Conservation (phyloP, 2,888 invertebrate genomes). For the Brachyopa scutellaris region DNA sequence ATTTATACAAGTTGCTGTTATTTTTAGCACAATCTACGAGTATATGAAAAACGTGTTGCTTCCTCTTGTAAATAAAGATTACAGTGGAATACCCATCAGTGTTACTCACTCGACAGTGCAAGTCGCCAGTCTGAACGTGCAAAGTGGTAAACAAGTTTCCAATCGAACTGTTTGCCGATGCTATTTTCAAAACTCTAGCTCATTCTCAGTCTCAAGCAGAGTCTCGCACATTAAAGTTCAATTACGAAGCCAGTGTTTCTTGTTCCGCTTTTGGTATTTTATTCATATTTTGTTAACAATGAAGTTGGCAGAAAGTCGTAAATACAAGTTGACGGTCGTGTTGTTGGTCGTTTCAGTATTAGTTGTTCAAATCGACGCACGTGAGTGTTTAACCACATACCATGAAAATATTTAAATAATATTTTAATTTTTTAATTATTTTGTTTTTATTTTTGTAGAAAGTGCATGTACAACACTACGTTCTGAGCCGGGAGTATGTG, state of each 20-base stretch:
- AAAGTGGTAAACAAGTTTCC: background rate
- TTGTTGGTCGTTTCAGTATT: too few relatives aligned
- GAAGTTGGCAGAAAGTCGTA: too few relatives aligned
- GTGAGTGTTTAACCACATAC: too few relatives aligned
- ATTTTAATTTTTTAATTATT: conserved; percentile 34
- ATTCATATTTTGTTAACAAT: too few relatives aligned
- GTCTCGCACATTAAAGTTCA: background rate
- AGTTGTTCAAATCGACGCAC: too few relatives aligned
- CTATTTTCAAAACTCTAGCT: background rate
- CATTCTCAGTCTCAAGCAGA: background rate
- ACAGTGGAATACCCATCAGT: background rate
- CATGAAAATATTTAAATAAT: conserved; percentile 28
- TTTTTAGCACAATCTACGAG: too few relatives aligned
- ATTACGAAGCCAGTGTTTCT: background rate
- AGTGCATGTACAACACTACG: conserved; percentile 14
- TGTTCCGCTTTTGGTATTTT: too few relatives aligned
- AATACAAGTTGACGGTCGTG: too few relatives aligned
- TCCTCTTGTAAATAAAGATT: background rate
- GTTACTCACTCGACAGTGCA: background rate
- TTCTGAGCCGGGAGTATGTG: conserved; percentile 45
- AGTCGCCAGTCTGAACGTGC: background rate
- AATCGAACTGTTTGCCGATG: background rate
- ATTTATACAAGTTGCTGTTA: too few relatives aligned
- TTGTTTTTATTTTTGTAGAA: conserved; percentile 4
- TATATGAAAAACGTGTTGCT: too few relatives aligned